These are phyloP conservation scores for Archivesica marissinica DNA, from an alignment of 1,140 invertebrate genomes.

Conservation along the genomic window DNA sequence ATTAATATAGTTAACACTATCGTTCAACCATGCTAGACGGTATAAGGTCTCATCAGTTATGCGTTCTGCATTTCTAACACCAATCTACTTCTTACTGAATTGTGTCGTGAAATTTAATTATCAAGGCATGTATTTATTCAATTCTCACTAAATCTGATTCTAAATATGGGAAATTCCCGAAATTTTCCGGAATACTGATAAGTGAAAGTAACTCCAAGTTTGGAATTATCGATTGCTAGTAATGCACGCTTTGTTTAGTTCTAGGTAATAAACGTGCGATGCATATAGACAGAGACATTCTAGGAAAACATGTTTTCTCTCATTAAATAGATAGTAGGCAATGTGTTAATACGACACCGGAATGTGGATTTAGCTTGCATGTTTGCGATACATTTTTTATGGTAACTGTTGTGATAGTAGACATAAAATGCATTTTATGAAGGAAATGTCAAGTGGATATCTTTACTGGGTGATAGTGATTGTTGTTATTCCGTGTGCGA, in stretches of 20 bases:
- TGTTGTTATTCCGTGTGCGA: background rate
- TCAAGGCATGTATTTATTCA: background rate
- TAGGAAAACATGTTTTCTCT: too few species aligned
- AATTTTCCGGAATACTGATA: background rate
- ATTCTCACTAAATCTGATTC: background rate
- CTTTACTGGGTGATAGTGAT: background rate
- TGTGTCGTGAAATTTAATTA: slow-evolving; percentile 20
- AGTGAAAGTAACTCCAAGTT: too few species aligned
- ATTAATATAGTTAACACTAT: too few species aligned
- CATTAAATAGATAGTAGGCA: too few species aligned
- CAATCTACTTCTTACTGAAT: background rate
- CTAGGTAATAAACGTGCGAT: too few species aligned
- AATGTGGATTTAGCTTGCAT: too few species aligned
- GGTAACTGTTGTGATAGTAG: too few species aligned
- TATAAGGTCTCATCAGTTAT: background rate
- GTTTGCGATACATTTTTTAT: too few species aligned
- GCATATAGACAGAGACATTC: too few species aligned
- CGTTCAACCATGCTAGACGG: background rate
- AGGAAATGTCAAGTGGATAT: background rate
- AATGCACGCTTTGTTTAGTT: too few species aligned
- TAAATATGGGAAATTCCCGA: background rate
- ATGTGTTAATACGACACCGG: too few species aligned
- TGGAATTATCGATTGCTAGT: slow-evolving; percentile 6
- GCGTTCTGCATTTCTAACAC: background rate
- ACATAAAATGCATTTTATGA: too few species aligned